Base-by-base conservation (phyloP, 2,113 vertebrate species). In the Gulo gulo region DNA sequence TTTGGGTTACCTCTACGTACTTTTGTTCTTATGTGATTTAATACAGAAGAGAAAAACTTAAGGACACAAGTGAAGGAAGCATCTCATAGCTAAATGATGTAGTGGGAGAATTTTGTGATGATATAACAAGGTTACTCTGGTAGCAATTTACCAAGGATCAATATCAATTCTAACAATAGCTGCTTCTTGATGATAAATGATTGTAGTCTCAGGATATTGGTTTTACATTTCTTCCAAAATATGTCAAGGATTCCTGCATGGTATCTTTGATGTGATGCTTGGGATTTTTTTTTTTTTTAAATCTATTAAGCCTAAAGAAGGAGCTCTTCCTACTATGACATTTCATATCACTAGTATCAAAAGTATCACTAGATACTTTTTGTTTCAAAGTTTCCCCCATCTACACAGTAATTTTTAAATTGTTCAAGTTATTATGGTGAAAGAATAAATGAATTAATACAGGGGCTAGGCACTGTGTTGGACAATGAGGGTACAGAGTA, bases 111-210 rank as follows among this genome's bases (percentile, higher is more conserved):
- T 69, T 86, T 80, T 88, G 80, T 95, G 88, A 80, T 93, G 93
- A 85, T 87, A 73, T 81, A 76, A 90, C 74, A 94, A 96, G 94
- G 74, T 97, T 96, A 96, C 39, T 78, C 67, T 95, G 59, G 47
- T 89, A 96, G 36, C 78, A 97, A 74, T 97, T 97, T 98, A 85
- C 83, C 59, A 85, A 74, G 90, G 87, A 97, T 98, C 97, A 95
- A 90, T 91, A 97, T 81, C 55, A 96, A 34, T 97, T 97, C 45
- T 95, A 96, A 82, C 92, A 95, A 69, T 23, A 78, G 42, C 80
- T 96, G 71, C 63, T 92, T 76, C 31, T 86, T 95, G 82, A 94
- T 95, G 95, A 96, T 95, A 94, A 98, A 90, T 96, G 80, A 91
- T 67, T 93, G 6, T 91, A 87, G 80, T 95, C 63, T 96, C 36